phyloP scores from a whole-genome alignment of 1,140 invertebrate genomes.

The Panonychus citri region DNA sequence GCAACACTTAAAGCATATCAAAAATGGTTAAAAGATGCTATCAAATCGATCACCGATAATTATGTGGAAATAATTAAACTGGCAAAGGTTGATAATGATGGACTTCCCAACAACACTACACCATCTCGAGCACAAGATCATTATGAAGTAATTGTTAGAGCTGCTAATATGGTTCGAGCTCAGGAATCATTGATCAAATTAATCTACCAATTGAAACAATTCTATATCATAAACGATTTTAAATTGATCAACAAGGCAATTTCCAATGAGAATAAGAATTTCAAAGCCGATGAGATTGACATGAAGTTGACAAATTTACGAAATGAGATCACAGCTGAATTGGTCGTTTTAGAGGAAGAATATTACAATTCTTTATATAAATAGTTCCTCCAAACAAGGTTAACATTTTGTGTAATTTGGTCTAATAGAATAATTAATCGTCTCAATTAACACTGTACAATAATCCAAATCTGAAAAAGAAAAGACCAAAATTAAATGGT shows the following conservation, averaged over 20 bases:
- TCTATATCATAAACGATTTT: slow-evolving; percentile 86
- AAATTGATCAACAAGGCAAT: slow-evolving; percentile 90
- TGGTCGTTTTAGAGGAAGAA: slow-evolving; percentile 91
- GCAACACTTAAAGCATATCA: slow-evolving; percentile 50
- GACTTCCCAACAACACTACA: slow-evolving; percentile 47
- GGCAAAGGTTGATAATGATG: slow-evolving; percentile 71
- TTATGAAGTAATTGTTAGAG: slow-evolving; percentile 60
- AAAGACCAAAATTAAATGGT: too few relatives aligned
- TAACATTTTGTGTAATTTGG: too few relatives aligned
- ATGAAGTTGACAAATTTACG: slow-evolving; percentile 68
- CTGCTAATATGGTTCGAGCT: slow-evolving; percentile 39
- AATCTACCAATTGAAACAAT: slow-evolving; percentile 87
- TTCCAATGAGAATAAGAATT: slow-evolving; percentile 21
- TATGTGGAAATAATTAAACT: slow-evolving; percentile 85
- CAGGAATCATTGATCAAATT: slow-evolving; percentile 88
- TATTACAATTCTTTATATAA: slow-evolving; percentile 37
- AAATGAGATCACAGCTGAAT: slow-evolving; percentile 80
- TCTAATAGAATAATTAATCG: too few relatives aligned
- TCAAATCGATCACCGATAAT: slow-evolving; percentile 88
- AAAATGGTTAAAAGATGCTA: slow-evolving; percentile 73
- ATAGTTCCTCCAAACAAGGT: too few relatives aligned
- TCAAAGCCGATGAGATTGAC: slow-evolving; percentile 27
- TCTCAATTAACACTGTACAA: too few relatives aligned
- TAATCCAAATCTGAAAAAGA: too few relatives aligned
- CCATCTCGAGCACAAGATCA: slow-evolving; percentile 55